A percentile compares a stretch with the other conserved stretches of the same genome.
phyloP scores from a whole-genome alignment of 64 coral and sea anemone genomes.

The Dendrophyllia cribrosa region DNA sequence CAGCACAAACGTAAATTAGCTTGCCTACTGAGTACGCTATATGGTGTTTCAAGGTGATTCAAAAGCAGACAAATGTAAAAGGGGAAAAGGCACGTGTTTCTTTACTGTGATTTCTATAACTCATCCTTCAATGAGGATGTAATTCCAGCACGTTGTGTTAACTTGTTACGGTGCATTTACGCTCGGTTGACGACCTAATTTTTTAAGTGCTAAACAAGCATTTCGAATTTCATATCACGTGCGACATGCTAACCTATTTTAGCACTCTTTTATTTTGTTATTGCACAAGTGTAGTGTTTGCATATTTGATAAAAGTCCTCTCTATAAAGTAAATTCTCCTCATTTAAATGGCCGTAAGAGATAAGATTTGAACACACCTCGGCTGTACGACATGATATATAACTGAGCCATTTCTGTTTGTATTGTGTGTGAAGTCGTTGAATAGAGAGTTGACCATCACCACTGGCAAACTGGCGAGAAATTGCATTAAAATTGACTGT shows the following conservation, averaged over 20 bases:
- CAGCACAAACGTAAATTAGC: neutral
- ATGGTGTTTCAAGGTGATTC: neutral
- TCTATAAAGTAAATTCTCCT: neutral
- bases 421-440: neutral
- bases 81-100: constrained; percentile 29
- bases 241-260: neutral
- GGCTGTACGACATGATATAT: neutral
- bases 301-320: neutral
- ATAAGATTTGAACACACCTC: constrained; percentile 16
- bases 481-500: constrained; percentile 25
- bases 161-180: neutral
- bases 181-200: neutral
- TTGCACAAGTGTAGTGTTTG: constrained; percentile 20
- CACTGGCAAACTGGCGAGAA: neutral
- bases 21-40: neutral
- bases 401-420: neutral
- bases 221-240: neutral
- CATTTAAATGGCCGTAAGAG: neutral
- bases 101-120: constrained; percentile 4
- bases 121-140: constrained; percentile 14
- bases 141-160: constrained; percentile 40
- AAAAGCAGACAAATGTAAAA: constrained; percentile 11
- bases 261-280: neutral
- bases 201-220: neutral
- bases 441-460: neutral